A percentile compares a stretch with the other conserved stretches of the same genome.
Evolutionary conservation across 2,888 invertebrate genomes (phyloP).

Genomic region (Dynastes maya): DNA sequence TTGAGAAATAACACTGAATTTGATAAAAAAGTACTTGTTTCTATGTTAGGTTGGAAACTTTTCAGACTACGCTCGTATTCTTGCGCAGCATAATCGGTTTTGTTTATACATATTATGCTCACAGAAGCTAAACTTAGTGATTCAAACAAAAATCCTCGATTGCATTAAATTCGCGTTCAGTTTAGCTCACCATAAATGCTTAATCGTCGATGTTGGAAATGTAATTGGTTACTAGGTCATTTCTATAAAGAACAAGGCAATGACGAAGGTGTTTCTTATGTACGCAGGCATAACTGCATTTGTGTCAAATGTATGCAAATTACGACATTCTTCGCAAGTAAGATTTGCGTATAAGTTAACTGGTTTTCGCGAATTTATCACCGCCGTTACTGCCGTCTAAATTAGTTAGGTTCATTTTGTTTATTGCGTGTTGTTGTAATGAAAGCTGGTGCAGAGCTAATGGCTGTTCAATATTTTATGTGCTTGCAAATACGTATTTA

Average conservation of each 20-base stretch:
- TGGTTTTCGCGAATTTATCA: constrained; percentile 27
- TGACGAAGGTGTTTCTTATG: constrained; percentile 15
- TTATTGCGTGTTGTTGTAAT: constrained; percentile 18
- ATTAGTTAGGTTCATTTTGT: constrained; percentile 25
- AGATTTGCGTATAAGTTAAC: constrained; percentile 17
- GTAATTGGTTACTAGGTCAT: constrained; percentile 35
- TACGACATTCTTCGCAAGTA: constrained; percentile 20
- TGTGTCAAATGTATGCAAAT: constrained; percentile 13
- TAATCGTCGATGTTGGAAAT: not conserved
- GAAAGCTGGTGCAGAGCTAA: constrained; percentile 12
- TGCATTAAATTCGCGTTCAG: constrained; percentile 2
- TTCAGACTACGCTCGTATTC: no score
- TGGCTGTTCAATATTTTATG: constrained; percentile 5
- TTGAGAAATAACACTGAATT: no score
- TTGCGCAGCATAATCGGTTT: no score
- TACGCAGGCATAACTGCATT: not conserved
- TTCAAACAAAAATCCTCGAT: not conserved
- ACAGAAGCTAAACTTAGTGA: not conserved
- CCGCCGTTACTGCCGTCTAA: constrained; percentile 22
- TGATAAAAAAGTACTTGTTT: no score
- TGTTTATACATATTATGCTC: not conserved
- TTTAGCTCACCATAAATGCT: constrained; percentile 25
- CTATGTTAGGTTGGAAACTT: no score
- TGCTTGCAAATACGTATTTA: not conserved
- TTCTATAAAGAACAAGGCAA: constrained; percentile 18